Percentiles rank a stretch among this genome's conserved stretches.
phyloP scores from a whole-genome alignment of 2,797 vertebrate species.

The Euthynnus affinis region DNA sequence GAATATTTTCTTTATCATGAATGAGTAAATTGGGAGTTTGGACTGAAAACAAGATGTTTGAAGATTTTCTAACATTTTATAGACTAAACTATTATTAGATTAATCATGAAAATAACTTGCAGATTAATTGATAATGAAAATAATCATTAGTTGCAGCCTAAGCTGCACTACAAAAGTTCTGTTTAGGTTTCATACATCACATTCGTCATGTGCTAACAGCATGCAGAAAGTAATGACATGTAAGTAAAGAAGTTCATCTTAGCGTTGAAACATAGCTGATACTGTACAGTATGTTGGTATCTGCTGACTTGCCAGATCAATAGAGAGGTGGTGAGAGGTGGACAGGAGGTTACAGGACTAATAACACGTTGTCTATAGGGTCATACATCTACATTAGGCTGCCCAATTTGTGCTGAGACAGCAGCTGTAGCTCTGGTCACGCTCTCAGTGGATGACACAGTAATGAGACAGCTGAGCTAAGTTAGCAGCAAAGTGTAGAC shows the following conservation, averaged over 20 bases:
- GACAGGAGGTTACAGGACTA: constrained; percentile 26
- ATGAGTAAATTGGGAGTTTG: not conserved
- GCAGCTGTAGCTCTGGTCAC: constrained; percentile 11
- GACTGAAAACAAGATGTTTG: not conserved
- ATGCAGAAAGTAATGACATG: not conserved
- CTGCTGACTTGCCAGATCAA: constrained; percentile 25
- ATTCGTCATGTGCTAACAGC: not conserved
- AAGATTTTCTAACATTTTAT: no score
- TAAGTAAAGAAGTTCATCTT: not conserved
- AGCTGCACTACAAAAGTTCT: no score
- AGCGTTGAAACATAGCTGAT: not conserved
- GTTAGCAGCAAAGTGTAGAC: constrained; percentile 3
- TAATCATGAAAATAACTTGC: no score
- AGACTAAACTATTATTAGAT: no score
- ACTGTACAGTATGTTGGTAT: not conserved
- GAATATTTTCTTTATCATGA: not conserved
- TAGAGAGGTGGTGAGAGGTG: constrained; percentile 8
- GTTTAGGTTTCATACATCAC: no score
- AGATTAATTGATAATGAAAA: not conserved
- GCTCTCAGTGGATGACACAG: constrained; percentile 13
- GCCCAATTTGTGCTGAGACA: constrained; percentile 35
- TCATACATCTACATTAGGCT: constrained; percentile 4
- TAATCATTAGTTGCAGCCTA: not conserved
- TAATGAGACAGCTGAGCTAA: constrained; percentile 32
- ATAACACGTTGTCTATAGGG: constrained; percentile 24